Evolutionary conservation across 2,113 vertebrate genomes (phyloP), one percentile per base, ranked within the genome.

Genomic region (Corythornis madagascariensis): DNA sequence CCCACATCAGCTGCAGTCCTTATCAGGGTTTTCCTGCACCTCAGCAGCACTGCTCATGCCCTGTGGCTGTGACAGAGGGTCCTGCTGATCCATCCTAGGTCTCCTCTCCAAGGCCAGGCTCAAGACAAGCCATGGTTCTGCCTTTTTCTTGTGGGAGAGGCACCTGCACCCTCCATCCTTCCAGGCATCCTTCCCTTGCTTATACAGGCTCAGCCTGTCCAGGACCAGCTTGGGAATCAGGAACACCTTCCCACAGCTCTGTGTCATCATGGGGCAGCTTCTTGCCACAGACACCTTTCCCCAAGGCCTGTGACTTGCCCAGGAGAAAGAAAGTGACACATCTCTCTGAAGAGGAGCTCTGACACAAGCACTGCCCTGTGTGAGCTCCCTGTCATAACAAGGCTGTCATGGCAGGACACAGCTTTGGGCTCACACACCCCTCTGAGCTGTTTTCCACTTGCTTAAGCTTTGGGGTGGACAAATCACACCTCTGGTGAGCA

Each of bases 1-100:
- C 12, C 52, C 69, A 40, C 65, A 13, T 0, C 7, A 45, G 14
- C 69, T 77, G 69, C 60, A 76, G n/a, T 28, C 24, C 78, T 53
- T 63, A n/a, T 14, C 10, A 35, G 53, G 35, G 18, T 60, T 67
- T 48, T 74, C 40, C 86, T 86, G 83, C 38, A 35, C 50, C 14
- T 50, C 57, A 33, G 13, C 29, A 35, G 63, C 10, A 29, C 59
- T 80, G 56, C 11, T 50, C 25, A 20, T 1, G 3, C 38, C 26
- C 24, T 84, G 8, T 0, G 1, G 65, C 53, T 0, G 0, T 64
- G 60, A 43, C 22, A 60, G 26, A 64, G 28, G 11, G 14, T 19
- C 7, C 47, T 63, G 75, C 16, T 8, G 8, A 16, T 19, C 53
- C 84, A 72, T 57, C 35, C 59, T 79, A 18, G 40, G 19, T 11